A percentile compares a stretch with the other conserved stretches of the same genome.
These are phyloP conservation scores for Blastobasis lacticolella DNA, from an alignment of 2,888 invertebrate genomes.

Conservation along the genomic window DNA sequence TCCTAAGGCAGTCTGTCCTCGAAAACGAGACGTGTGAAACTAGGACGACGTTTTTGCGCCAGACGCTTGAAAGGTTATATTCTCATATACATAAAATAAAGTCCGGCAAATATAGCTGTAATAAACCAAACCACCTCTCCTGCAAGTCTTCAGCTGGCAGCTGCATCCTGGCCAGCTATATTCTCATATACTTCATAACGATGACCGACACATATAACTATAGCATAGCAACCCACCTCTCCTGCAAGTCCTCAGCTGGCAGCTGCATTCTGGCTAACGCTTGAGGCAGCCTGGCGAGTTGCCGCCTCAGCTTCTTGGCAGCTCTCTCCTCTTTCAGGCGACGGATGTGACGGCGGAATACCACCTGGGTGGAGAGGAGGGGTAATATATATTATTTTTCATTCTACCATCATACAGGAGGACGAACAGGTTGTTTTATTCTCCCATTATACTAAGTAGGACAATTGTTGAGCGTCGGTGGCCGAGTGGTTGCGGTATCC, in stretches of 20 bases:
- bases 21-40: too few relatives aligned
- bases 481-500: background rate
- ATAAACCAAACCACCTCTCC: too few relatives aligned
- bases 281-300: slow-evolving; percentile 59
- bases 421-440: background rate
- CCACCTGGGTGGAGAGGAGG: slow-evolving; percentile 49
- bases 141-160: too few relatives aligned
- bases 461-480: background rate
- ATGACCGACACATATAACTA: background rate
- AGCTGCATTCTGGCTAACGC: slow-evolving; percentile 59
- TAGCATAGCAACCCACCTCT: slow-evolving; percentile 35
- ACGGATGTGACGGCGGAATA: slow-evolving; percentile 62
- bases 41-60: too few relatives aligned
- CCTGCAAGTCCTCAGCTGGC: slow-evolving; percentile 62
- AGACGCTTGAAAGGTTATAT: too few relatives aligned
- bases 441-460: background rate
- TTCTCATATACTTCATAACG: background rate
- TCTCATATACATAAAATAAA: too few relatives aligned
- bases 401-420: background rate
- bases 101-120: too few relatives aligned
- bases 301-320: slow-evolving; percentile 61
- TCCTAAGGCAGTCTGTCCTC: too few relatives aligned
- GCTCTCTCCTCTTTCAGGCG: slow-evolving; percentile 62
- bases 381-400: background rate
- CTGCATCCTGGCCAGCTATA: background rate